Base-by-base conservation (phyloP, 1,140 invertebrate species). In the Drosophila varians region DNA sequence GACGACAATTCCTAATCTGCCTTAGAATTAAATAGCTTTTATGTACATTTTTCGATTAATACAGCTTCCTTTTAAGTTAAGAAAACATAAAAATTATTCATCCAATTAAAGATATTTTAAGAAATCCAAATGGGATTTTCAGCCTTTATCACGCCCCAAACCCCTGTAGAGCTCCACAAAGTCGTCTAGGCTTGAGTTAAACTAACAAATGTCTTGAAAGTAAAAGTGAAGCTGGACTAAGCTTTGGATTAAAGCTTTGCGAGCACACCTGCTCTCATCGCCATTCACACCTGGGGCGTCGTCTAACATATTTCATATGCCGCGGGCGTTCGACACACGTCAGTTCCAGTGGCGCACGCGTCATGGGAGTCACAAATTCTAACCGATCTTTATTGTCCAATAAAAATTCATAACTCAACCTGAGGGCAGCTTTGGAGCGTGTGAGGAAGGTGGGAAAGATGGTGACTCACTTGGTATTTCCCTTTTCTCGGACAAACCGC, bases 401-500 rank as follows among this genome's bases (percentile, higher is more conserved):
- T 6, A 42, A 42, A 42, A 9, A 42, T 2, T 8, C 38, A 3
- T 49, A 19, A 8, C 40, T 28, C 36, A 14, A 38, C 21, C 38
- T 18, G 11, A 45, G n/a, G n/a, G 21, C 40, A 18, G 34, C 38
- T 42, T 18, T 16, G 58, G 38, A 52, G 52, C 53, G 56, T 48
- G 51, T 64, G 60, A 40, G 21, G 60, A 25, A 26, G 53, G 19
- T 69, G 82, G 80, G 73, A 87, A 80, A 77, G 66, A 69, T 26
- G 42, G 19, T 87, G 76, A 87, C 58, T 86, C 58, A 60, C 11
- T 48, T 47, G 79, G 80, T 58, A 69, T 70, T 70, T 58, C 62
- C 80, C 69, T 51, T 36, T 9, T 42, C 36, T 38, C 43, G 61
- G 58, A 26, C 9, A 54, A 68, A 68, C 75, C 80, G 49, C 75